Evolutionary conservation across 2,888 invertebrate species (phyloP).

Genomic region (Physocephala rufipes): DNA sequence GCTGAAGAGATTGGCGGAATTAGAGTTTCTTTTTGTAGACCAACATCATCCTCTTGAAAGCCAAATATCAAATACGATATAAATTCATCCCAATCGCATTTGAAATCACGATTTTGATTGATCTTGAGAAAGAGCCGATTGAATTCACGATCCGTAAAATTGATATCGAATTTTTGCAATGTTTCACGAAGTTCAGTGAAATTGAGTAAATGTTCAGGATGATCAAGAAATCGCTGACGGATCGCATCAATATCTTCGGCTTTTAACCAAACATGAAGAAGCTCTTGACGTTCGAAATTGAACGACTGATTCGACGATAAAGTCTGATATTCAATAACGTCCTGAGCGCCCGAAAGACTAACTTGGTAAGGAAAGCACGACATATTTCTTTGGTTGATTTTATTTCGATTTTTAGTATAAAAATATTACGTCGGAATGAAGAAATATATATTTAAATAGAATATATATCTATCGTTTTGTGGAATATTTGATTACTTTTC

Average conservation of each 20-base stretch:
- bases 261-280: slow-evolving; percentile 59
- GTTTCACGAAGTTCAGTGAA: slow-evolving; percentile 52
- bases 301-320: slow-evolving; percentile 51
- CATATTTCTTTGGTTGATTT: slow-evolving; percentile 13
- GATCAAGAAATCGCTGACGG: slow-evolving; percentile 47
- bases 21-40: slow-evolving; percentile 71
- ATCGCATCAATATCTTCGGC: slow-evolving; percentile 56
- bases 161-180: slow-evolving; percentile 51
- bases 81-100: slow-evolving; percentile 79
- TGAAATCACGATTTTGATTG: slow-evolving; percentile 70
- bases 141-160: slow-evolving; percentile 68
- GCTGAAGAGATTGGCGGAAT: slow-evolving; percentile 72
- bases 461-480: background rate
- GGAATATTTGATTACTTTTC: background rate
- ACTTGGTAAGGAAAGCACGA: slow-evolving; percentile 19
- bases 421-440: background rate
- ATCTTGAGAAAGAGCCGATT: slow-evolving; percentile 73
- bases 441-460: background rate
- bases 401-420: background rate
- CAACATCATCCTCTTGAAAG: slow-evolving; percentile 74
- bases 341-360: slow-evolving; percentile 35
- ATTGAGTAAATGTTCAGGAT: slow-evolving; percentile 49
- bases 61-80: slow-evolving; percentile 79
- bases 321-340: slow-evolving; percentile 52
- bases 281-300: slow-evolving; percentile 52